Evolutionary conservation across 2,888 invertebrate genomes (phyloP).

Genomic region (Eledone cirrhosa): DNA sequence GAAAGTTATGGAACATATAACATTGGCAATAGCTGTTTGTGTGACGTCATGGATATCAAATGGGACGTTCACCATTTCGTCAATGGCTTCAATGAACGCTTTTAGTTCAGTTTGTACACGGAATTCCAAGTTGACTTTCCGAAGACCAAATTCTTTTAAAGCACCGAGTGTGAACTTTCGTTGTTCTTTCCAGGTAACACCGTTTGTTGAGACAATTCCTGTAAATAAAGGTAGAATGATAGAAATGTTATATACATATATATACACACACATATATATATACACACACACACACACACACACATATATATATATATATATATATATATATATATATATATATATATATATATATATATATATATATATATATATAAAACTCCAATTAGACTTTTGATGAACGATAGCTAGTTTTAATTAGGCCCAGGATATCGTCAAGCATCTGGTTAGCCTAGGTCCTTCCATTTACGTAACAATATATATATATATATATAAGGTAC

Average conservation of each 20-base stretch:
- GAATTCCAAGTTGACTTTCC: conserved; percentile 40
- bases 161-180: conserved; percentile 40
- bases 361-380: not conserved
- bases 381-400: too few relatives aligned
- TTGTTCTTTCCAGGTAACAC: conserved; percentile 45
- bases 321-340: not conserved
- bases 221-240: not conserved
- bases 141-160: conserved; percentile 43
- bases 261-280: too few relatives aligned
- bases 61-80: conserved; percentile 34
- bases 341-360: not conserved
- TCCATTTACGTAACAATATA: too few relatives aligned
- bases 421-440: too few relatives aligned
- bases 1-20: conserved; percentile 45
- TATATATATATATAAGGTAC: too few relatives aligned
- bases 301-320: not conserved
- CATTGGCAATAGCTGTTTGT: conserved; percentile 42
- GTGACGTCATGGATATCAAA: conserved; percentile 38
- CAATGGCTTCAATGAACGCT: conserved; percentile 36
- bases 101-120: conserved; percentile 42
- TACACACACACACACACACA: not conserved
- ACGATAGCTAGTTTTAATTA: too few relatives aligned
- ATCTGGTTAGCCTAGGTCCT: too few relatives aligned
- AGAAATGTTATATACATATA: not conserved
- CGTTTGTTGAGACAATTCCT: conserved; percentile 42